Evolutionary conservation across 2,113 vertebrate species (phyloP).

Genomic region (Cichladusa arquata): DNA sequence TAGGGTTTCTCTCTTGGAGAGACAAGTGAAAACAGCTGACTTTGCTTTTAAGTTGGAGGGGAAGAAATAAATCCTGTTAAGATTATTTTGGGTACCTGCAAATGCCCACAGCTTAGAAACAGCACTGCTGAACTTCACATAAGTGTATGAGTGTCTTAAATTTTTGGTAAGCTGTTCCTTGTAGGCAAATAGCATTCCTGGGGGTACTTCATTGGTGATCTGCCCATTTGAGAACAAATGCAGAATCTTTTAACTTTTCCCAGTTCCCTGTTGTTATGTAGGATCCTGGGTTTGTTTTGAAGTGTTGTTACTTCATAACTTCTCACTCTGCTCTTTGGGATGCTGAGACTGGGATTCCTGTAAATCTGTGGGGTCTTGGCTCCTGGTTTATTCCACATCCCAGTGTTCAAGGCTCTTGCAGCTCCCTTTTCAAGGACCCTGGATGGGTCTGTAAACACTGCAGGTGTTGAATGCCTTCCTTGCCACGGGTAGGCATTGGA

Average conservation of each 20-base stretch:
- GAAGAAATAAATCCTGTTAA: not conserved
- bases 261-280: accelerated
- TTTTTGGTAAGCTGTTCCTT: not conserved
- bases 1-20: not conserved
- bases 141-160: not conserved
- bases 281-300: not conserved
- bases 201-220: accelerated
- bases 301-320: not conserved
- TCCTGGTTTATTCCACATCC: not conserved
- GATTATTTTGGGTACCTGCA: not conserved
- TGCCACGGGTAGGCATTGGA: not conserved
- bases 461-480: not conserved
- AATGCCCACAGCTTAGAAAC: not conserved
- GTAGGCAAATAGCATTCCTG: not conserved
- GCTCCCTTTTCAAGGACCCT: not conserved
- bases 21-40: not conserved
- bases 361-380: not conserved
- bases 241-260: not conserved
- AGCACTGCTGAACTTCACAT: not conserved
- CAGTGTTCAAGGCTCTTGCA: not conserved
- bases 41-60: not conserved
- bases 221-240: not conserved
- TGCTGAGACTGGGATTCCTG: not conserved
- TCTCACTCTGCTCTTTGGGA: not conserved
- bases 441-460: not conserved